Evolutionary conservation across 2,888 invertebrate species (phyloP).

Genomic region (Amphipyra tragopoginis): DNA sequence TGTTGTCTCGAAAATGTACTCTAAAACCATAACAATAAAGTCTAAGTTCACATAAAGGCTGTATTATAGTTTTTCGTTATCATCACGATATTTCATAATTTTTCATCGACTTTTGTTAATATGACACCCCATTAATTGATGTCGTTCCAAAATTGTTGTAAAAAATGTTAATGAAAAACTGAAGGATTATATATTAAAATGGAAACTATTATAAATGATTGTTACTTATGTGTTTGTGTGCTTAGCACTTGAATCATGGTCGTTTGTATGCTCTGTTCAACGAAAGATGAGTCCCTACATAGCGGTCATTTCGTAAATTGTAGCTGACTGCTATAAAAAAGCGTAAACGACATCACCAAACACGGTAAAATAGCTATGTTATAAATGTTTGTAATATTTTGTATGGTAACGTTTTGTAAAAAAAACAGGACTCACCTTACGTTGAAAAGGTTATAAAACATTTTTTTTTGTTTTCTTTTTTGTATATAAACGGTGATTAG

Average conservation of each 20-base stretch:
- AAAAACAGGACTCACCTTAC: no score
- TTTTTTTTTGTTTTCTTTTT: not conserved
- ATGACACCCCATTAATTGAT: slow-evolving; percentile 51
- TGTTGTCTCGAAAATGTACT: slow-evolving; percentile 71
- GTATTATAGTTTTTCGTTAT: slow-evolving; percentile 49
- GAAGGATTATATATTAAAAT: slow-evolving; percentile 29
- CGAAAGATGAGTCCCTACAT: no score
- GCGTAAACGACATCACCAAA: no score
- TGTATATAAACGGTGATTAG: not conserved
- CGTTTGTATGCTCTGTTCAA: no score
- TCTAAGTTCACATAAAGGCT: slow-evolving; percentile 67
- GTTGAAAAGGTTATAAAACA: no score
- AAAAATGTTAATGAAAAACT: slow-evolving; percentile 25
- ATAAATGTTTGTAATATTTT: no score
- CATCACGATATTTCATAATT: slow-evolving; percentile 48
- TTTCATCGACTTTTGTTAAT: slow-evolving; percentile 54
- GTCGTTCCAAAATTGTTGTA: slow-evolving; percentile 41
- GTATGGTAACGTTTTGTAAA: no score
- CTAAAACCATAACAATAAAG: slow-evolving; percentile 60
- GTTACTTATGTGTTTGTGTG: slow-evolving; percentile 10
- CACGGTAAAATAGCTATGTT: no score
- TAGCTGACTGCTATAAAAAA: no score
- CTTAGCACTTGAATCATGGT: slow-evolving; percentile 17
- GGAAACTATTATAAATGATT: slow-evolving; percentile 34
- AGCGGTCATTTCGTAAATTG: no score